Conservation (phyloP, 2,888 invertebrate genomes). For the Philereme vetulata region DNA sequence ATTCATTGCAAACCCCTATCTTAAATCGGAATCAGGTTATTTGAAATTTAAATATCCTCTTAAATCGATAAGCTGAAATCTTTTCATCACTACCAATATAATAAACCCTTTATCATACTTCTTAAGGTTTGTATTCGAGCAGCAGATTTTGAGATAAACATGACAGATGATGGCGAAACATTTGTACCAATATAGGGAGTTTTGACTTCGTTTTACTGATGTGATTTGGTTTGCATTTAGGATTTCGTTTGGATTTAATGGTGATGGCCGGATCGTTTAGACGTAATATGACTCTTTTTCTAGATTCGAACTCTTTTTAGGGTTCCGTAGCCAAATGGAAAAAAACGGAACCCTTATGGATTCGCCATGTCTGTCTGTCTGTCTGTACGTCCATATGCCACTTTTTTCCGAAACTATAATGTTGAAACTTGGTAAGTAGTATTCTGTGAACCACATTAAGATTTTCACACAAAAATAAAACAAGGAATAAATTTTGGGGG, state of each 20-base stretch:
- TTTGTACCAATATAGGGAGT: constrained; percentile 13
- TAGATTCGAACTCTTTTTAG: no score
- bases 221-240: constrained; percentile 23
- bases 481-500: no score
- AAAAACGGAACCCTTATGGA: no score
- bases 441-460: no score
- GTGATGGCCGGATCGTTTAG: constrained; percentile 19
- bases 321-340: no score
- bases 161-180: constrained; percentile 13
- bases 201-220: constrained; percentile 43
- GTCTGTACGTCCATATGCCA: no score
- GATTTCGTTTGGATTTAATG: constrained; percentile 24
- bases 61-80: constrained; percentile 48
- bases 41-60: constrained; percentile 79
- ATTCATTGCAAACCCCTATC: constrained; percentile 71
- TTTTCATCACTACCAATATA: background rate
- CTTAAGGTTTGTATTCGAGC: constrained; percentile 6
- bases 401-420: no score
- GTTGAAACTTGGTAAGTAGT: no score
- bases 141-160: constrained; percentile 7
- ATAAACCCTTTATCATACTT: background rate
- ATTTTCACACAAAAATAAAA: no score
- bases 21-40: constrained; percentile 62
- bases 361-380: no score
- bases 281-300: background rate